Evolutionary conservation across 2,888 invertebrate species (phyloP), one percentile per base, ranked within the genome.

Genomic region (Caenorhabditis japonica): DNA sequence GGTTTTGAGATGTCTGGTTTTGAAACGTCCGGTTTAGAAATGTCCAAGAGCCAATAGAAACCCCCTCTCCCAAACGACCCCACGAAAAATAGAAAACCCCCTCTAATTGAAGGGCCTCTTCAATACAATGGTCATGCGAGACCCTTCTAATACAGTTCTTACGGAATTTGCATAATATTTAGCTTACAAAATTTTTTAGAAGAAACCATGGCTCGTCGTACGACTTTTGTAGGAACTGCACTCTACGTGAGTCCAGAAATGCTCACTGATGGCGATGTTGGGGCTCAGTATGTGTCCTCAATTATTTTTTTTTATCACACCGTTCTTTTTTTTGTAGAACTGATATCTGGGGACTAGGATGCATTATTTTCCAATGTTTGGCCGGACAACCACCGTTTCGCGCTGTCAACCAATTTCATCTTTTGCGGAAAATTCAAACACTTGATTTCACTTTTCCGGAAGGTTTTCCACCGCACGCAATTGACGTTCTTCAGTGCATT

Each of bases 161-260:
- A n/a, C n/a, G n/a, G n/a, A n/a, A n/a, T n/a, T n/a, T n/a, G n/a
- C n/a, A n/a, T n/a, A n/a, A n/a, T n/a, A n/a, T n/a, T n/a, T n/a
- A n/a, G n/a, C n/a, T n/a, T n/a, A n/a, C n/a, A n/a, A n/a, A n/a
- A n/a, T n/a, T n/a, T 51, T 61, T 23, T 47, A 60, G 74, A 68
- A 17, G 72, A 64, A 12, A 56, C 41, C 27, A 56, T 10, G 8
- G 38, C 49, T 13, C 23, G 80, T 4, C 66, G 85, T 0, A 79
- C 83, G 1, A 90, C 90, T 10, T 97, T 99, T 89, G 97, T 97
- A 13, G 99, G 99, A 52, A 99, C 97, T 12, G 97, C 99, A 2
- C 97, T 97, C 88, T 99, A 97, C 89, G 96, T 99, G 0, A 96
- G 96, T 62, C 99, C 99, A 2, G 99, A 99, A 90, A 91, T 97